phyloP scores from a whole-genome alignment of 2,113 vertebrate genomes.

The Haemorhous mexicanus region DNA sequence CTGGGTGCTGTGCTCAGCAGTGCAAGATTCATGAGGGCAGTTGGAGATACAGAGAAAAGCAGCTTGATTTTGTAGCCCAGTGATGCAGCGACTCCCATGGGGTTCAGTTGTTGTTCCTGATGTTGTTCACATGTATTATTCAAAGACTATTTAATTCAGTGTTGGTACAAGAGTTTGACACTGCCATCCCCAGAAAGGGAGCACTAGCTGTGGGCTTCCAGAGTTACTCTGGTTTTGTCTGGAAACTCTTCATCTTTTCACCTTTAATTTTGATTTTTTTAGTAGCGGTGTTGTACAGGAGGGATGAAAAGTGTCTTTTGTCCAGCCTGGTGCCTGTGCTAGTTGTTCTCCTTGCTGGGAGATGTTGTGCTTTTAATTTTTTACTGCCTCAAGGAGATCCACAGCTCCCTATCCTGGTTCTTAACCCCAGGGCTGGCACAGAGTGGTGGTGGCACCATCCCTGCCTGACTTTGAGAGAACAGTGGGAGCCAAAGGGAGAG shows the following conservation, averaged over 20 bases:
- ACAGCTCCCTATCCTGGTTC: background rate
- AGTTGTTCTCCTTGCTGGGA: accelerated
- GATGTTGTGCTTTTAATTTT: background rate
- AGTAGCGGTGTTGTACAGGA: background rate
- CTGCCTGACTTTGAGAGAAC: background rate
- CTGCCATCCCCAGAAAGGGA: background rate
- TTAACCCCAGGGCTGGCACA: background rate
- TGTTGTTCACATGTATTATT: conserved; percentile 20
- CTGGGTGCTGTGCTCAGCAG: background rate
- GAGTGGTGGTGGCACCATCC: background rate
- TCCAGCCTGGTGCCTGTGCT: background rate
- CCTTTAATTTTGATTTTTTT: background rate
- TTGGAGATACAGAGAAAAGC: background rate
- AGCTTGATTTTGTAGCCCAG: background rate
- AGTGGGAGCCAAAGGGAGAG: background rate
- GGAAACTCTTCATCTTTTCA: background rate
- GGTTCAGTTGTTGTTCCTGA: background rate
- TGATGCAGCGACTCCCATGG: background rate
- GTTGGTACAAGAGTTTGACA: background rate
- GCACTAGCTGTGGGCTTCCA: background rate
- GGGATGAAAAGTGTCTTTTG: background rate
- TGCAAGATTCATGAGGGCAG: background rate
- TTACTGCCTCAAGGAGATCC: background rate
- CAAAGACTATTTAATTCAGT: background rate
- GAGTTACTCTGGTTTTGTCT: background rate